Evolutionary conservation across 1,140 invertebrate species (phyloP), one percentile per base, ranked within the genome.

Genomic region (Hypsibius dujardini): DNA sequence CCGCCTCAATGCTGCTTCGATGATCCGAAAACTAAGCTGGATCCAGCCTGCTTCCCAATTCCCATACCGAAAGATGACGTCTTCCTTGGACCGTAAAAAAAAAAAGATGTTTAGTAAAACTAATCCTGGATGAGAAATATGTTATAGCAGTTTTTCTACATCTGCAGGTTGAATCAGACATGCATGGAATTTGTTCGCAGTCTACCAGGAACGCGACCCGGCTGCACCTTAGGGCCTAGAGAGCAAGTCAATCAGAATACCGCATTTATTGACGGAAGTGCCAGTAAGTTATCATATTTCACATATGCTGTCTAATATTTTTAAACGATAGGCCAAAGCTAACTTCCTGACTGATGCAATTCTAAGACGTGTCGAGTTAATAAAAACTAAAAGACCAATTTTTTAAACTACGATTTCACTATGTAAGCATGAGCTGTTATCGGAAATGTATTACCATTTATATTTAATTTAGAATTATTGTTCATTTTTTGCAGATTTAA

Each of bases 11-110:
- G 62, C 42, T 67, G 62, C 45, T 67, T 67, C 42, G 62, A 67
- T 15, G 62, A 67, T 12, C 62, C 62, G 12, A 42, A 42, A 12
- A 12, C 12, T 15, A 3, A 7, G 12, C 12, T 67, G 12, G 62
- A 82, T 72, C 80, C 79, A 45, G 82, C 83, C 28, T 96, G 94
- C 79, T 92, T 86, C 74, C 90, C 92, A 0, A 92, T 97, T 72
- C 78, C 87, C 0, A 84, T 95, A 12, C 87, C 91, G 1, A 77
- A 81, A 0, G 84, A 90, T 74, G 94, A 97, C 80, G 88, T 87
- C 0, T 84, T 88, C n/a, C 89, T 82, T 47, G 83, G 86, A 28
- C 86, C 85, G 15, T 82, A 85, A 70, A 93, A 90, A 28, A 28
- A 28, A 28, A 28, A 28, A 28, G 28, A 71, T 28, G 7, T 47